Percentiles rank a stretch among this genome's conserved stretches.
These are phyloP conservation scores for Drosophila kepulauana DNA, from an alignment of 1,140 invertebrate species.

Conservation along the genomic window DNA sequence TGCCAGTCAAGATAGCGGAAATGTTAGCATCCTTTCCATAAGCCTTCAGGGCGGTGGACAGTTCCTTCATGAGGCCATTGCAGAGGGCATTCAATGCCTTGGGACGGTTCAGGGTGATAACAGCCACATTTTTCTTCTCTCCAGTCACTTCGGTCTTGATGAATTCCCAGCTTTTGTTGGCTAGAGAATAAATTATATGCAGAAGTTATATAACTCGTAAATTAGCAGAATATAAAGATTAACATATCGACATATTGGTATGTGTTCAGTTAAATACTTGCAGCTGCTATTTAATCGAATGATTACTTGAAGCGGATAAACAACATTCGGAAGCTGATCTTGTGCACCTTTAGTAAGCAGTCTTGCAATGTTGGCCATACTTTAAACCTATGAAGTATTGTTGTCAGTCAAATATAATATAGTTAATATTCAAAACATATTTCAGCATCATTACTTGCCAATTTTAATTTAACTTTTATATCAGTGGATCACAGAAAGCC, in stretches of 20 bases:
- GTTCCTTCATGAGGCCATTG: slow-evolving; percentile 94
- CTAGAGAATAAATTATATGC: slow-evolving; percentile 54
- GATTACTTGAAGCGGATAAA: slow-evolving; percentile 55
- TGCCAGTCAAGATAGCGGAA: slow-evolving; percentile 96
- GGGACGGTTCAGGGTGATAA: slow-evolving; percentile 96
- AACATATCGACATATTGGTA: background rate
- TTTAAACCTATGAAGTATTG: background rate
- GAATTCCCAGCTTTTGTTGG: slow-evolving; percentile 87
- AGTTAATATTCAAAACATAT: background rate
- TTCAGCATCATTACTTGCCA: background rate
- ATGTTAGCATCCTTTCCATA: slow-evolving; percentile 92
- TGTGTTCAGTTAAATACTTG: too few species aligned
- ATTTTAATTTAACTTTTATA: background rate
- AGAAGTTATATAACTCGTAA: slow-evolving; percentile 48
- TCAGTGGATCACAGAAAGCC: too few species aligned
- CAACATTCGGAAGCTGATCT: background rate
- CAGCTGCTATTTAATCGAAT: slow-evolving; percentile 64
- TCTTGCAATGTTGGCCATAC: slow-evolving; percentile 79
- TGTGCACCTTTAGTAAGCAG: slow-evolving; percentile 69
- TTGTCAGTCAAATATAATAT: background rate
- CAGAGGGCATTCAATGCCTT: slow-evolving; percentile 98
- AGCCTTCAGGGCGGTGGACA: slow-evolving; percentile 90
- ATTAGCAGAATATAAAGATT: background rate
- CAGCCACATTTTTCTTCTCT: slow-evolving; percentile 94
- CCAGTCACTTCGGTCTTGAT: slow-evolving; percentile 94